Conservation (phyloP, 2,797 vertebrate genomes). For the Diplodus sargus region DNA sequence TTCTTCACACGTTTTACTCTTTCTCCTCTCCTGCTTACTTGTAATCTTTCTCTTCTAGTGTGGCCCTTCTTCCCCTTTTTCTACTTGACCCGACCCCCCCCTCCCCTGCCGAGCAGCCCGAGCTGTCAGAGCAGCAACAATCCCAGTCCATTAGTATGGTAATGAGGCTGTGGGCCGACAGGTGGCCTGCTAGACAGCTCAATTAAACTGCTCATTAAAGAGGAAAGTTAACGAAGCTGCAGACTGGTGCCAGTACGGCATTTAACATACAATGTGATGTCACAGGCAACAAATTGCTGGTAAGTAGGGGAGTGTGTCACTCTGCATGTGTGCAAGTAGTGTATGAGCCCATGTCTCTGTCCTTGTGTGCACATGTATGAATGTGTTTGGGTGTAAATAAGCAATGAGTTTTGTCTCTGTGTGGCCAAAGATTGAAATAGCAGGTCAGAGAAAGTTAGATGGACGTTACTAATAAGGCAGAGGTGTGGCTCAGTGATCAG, state of each 20-base stretch:
- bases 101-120: slow-evolving; percentile 47
- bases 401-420: slow-evolving; percentile 38
- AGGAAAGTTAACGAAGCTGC: slow-evolving; percentile 98
- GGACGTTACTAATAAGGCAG: slow-evolving; percentile 82
- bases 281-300: slow-evolving; percentile 94
- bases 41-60: slow-evolving; percentile 47
- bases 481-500: slow-evolving; percentile 50
- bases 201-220: slow-evolving; percentile 99
- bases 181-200: slow-evolving; percentile 99
- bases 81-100: slow-evolving; percentile 41
- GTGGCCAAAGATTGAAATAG: slow-evolving; percentile 67
- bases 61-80: slow-evolving; percentile 47
- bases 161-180: slow-evolving; percentile 99
- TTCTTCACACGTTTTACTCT: slow-evolving; percentile 1
- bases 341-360: slow-evolving; percentile 32
- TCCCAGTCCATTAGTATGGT: slow-evolving; percentile 99
- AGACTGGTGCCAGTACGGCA: slow-evolving; percentile 89
- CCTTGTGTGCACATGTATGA: slow-evolving; percentile 21
- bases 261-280: slow-evolving; percentile 98
- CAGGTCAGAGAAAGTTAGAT: slow-evolving; percentile 77
- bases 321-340: slow-evolving; percentile 37
- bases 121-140: slow-evolving; percentile 98
- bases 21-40: slow-evolving; percentile 18
- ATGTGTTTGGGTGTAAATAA: slow-evolving; percentile 34
- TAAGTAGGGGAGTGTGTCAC: slow-evolving; percentile 80